Conservation (phyloP, 2,888 invertebrate species). For the Peribatodes rhomboidaria region DNA sequence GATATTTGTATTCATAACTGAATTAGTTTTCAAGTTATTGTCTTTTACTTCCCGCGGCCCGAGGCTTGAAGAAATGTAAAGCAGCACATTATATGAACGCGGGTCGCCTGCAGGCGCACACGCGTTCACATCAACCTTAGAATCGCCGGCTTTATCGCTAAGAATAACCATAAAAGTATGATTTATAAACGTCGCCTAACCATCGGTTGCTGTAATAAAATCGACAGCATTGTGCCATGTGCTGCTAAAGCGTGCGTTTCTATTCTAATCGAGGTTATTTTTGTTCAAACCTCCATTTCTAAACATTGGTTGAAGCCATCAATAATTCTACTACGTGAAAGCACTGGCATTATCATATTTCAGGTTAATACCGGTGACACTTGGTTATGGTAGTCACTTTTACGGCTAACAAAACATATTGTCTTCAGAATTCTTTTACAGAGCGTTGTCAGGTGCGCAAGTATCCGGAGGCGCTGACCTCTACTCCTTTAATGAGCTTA, state of each 20-base stretch:
- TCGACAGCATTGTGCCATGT: constrained; percentile 65
- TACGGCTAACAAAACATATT: background rate
- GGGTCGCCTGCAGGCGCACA: constrained; percentile 49
- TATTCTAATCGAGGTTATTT: constrained; percentile 61
- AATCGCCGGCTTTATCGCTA: constrained; percentile 71
- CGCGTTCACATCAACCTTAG: constrained; percentile 53
- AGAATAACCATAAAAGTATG: constrained; percentile 79
- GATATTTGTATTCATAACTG: constrained; percentile 1
- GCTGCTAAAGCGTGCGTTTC: constrained; percentile 61
- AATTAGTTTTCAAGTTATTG: background rate
- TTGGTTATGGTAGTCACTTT: background rate
- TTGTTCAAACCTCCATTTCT: constrained; percentile 43
- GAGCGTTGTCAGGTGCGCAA: background rate
- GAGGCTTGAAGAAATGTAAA: constrained; percentile 51
- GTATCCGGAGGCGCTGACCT: constrained; percentile 53
- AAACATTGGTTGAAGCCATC: constrained; percentile 1
- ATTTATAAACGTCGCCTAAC: constrained; percentile 78
- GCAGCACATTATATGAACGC: constrained; percentile 46
- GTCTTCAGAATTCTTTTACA: background rate
- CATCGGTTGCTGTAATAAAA: constrained; percentile 73
- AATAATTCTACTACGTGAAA: constrained; percentile 12
- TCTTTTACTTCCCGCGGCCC: constrained; percentile 2
- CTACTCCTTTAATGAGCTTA: constrained; percentile 62
- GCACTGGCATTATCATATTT: background rate
- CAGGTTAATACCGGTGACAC: constrained; percentile 3